Conservation (phyloP, 2,888 invertebrate species). For the Lissocephala sabroskyi region DNA sequence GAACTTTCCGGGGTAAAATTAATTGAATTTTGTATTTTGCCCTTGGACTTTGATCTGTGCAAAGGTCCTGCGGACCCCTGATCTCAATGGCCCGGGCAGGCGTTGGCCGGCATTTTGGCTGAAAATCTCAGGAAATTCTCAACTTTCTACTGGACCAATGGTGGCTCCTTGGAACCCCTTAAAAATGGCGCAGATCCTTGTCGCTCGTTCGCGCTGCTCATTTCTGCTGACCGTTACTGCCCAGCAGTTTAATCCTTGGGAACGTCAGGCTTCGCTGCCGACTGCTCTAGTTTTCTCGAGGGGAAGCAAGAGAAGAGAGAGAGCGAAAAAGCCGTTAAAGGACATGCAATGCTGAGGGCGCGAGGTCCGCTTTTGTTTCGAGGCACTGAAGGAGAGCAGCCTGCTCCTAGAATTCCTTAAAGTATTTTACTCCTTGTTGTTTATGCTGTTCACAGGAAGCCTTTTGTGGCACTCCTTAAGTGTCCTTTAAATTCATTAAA, state of each 20-base stretch:
- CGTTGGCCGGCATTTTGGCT: constrained; percentile 18
- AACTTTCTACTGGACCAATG: constrained; percentile 31
- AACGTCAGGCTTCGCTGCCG: too few relatives aligned
- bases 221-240: not conserved
- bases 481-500: too few relatives aligned
- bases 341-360: constrained; percentile 20
- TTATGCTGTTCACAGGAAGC: too few relatives aligned
- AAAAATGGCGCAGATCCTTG: not conserved
- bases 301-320: too few relatives aligned
- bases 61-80: constrained; percentile 36
- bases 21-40: constrained; percentile 38
- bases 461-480: too few relatives aligned
- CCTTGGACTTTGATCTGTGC: constrained; percentile 50
- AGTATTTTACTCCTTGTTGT: too few relatives aligned
- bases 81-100: not conserved
- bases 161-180: too few relatives aligned
- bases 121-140: constrained; percentile 31
- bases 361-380: too few relatives aligned
- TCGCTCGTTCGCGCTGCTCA: not conserved
- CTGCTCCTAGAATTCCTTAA: too few relatives aligned
- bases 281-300: constrained; percentile 4
- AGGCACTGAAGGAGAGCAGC: too few relatives aligned
- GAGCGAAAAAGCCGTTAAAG: constrained; percentile 19
- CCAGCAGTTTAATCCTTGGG: constrained; percentile 1
- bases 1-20: constrained; percentile 41